phyloP scores from a whole-genome alignment of 2,113 vertebrate genomes.

The Proteles cristata region DNA sequence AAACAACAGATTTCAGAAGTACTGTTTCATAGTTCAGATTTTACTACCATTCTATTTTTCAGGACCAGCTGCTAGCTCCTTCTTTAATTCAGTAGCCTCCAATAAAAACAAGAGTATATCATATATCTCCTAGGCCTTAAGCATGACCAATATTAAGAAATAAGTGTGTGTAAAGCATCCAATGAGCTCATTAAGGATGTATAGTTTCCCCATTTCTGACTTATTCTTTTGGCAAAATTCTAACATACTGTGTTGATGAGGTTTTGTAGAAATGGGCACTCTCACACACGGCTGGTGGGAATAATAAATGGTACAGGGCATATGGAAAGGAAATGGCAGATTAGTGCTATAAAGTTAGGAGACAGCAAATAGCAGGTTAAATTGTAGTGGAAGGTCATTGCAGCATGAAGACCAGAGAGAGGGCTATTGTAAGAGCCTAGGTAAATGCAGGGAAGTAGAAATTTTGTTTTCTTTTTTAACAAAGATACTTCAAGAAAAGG shows the following conservation, averaged over 20 bases:
- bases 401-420: neutral
- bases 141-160: neutral
- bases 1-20: slow-evolving; percentile 3
- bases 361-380: neutral
- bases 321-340: neutral
- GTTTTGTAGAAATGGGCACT: neutral
- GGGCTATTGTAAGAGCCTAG: neutral
- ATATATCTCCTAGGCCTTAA: neutral
- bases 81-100: neutral
- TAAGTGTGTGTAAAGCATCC: neutral
- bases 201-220: neutral
- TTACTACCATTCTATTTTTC: neutral
- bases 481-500: neutral
- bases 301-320: fast-evolving
- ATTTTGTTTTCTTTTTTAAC: neutral
- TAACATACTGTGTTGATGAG: neutral
- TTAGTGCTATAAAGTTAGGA: neutral
- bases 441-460: neutral
- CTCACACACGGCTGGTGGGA: neutral
- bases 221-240: neutral
- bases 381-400: neutral
- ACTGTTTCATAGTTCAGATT: neutral
- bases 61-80: neutral
- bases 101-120: neutral
- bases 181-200: neutral